Base-by-base conservation (phyloP, 2,888 invertebrate species). In the Nemoura dubitans region DNA sequence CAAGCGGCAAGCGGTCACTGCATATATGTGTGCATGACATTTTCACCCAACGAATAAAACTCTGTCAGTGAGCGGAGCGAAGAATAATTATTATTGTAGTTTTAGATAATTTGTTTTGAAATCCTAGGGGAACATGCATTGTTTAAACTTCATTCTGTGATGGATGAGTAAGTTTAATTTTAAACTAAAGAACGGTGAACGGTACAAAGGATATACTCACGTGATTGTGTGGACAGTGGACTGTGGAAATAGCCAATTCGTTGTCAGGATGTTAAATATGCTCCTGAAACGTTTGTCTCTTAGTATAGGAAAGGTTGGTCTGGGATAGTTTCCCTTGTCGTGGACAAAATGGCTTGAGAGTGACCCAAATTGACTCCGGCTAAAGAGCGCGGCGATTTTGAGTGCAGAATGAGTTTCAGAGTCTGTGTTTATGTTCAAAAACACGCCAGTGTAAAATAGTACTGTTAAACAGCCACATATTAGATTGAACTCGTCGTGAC, bases 21-120 rank as follows among this genome's bases (percentile, higher is more conserved):
- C n/a, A n/a, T n/a, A n/a, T n/a, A 7, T 30, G 29, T n/a, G 81
- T 14, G 28, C 29, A 81, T 28, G 81, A 30, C 29, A 30, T 10
- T 59, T 59, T 14, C 59, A 59, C 16, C 10, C 21, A n/a, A 59
- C 16, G 59, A 59, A 21, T 59, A 59, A 59, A 59, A 59, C 59
- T 21, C 14, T 59, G 59, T 10, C 59, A 21, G 16, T 21, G 59
- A 10, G 21, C 14, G 59, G 16, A 59, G 59, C 28, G 78, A 27
- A 27, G 78, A 27, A 78, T 78, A 26, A 78, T 27, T 78, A 78
- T 27, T 78, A 10, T 26, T 78, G 28, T 78, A 78, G 78, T 78
- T 78, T 78, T 78, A 78, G 78, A 21, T 78, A 78, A 78, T 78
- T 78, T 78, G 78, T 78, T 78, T 78, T 28, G 27, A 78, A 78